A percentile compares a stretch with the other conserved stretches of the same genome.
Conservation (phyloP, 2,797 vertebrate species). For the Enteromius thamalakanensis region DNA sequence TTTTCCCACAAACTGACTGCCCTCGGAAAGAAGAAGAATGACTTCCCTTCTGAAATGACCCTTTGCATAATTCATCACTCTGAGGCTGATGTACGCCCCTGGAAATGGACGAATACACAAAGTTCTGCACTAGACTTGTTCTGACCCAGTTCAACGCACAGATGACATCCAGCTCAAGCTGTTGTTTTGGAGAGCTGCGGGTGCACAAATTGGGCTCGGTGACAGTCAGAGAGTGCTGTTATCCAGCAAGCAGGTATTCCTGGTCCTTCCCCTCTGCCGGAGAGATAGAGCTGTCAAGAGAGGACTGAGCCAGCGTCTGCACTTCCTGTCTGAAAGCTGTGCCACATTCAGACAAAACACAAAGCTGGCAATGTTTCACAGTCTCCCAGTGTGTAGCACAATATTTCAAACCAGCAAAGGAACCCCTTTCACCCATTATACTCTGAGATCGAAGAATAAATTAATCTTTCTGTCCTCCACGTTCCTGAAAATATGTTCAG, state of each 20-base stretch:
- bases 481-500: slow-evolving; percentile 25
- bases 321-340: slow-evolving; percentile 31
- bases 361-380: slow-evolving; percentile 29
- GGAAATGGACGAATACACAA: not conserved
- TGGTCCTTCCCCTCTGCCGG: slow-evolving; percentile 1
- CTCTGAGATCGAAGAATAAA: not conserved
- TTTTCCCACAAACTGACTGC: slow-evolving; percentile 1
- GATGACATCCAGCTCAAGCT: slow-evolving; percentile 25
- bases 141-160: slow-evolving; percentile 13
- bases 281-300: slow-evolving; percentile 31
- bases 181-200: slow-evolving; percentile 19
- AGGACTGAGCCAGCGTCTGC: slow-evolving; percentile 4
- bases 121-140: slow-evolving; percentile 30
- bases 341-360: slow-evolving; percentile 35
- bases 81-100: slow-evolving; percentile 1
- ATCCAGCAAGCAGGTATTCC: slow-evolving; percentile 32
- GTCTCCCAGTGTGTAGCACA: slow-evolving; percentile 18
- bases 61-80: slow-evolving; percentile 20
- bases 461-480: slow-evolving; percentile 23
- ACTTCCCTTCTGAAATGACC: slow-evolving; percentile 28
- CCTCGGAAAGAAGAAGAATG: slow-evolving; percentile 12
- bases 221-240: slow-evolving; percentile 30
- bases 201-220: slow-evolving; percentile 22
- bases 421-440: not conserved
- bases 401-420: slow-evolving; percentile 39